Percentiles rank a stretch among this genome's conserved stretches.
Evolutionary conservation across 2,113 vertebrate genomes (phyloP).

Genomic region (Percopsis transmontana): DNA sequence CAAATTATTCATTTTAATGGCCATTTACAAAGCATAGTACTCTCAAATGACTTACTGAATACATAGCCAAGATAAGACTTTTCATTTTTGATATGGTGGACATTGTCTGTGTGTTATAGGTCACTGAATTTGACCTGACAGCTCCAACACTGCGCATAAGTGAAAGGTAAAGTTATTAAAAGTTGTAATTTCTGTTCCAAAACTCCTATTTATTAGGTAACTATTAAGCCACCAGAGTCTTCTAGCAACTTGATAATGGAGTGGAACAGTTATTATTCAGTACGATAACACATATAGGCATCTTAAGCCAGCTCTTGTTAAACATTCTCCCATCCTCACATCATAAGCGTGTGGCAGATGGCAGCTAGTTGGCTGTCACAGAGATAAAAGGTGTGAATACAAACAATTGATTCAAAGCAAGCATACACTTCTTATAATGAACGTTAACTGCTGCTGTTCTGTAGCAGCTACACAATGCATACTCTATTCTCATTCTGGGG

Average conservation of each 20-base stretch:
- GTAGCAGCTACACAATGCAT: conserved; percentile 12
- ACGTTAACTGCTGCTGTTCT: conserved; percentile 13
- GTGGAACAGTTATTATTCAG: neutral
- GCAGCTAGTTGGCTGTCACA: conserved; percentile 50
- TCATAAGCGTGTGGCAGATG: conserved; percentile 63
- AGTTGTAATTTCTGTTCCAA: neutral
- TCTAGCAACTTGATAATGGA: conserved; percentile 22
- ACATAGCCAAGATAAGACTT: conserved; percentile 61
- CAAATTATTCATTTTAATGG: conserved; percentile 65
- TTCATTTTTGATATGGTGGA: conserved; percentile 62
- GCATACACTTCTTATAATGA: conserved; percentile 35
- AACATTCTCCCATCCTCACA: conserved; percentile 41
- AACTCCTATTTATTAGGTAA: too few species aligned
- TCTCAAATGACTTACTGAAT: conserved; percentile 53
- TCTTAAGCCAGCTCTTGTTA: conserved; percentile 36
- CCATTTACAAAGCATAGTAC: conserved; percentile 26
- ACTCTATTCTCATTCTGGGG: neutral
- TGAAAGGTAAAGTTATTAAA: conserved; percentile 20
- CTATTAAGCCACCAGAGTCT: too few species aligned
- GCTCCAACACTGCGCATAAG: neutral
- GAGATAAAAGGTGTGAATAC: conserved; percentile 50
- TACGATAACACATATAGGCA: conserved; percentile 19
- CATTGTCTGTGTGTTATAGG: conserved; percentile 45
- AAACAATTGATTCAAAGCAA: conserved; percentile 48
- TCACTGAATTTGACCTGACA: conserved; percentile 48